A percentile compares a stretch with the other conserved stretches of the same genome.
These are phyloP conservation scores for Heterodera schachtii DNA, from an alignment of 1,140 invertebrate species.

Conservation along the genomic window DNA sequence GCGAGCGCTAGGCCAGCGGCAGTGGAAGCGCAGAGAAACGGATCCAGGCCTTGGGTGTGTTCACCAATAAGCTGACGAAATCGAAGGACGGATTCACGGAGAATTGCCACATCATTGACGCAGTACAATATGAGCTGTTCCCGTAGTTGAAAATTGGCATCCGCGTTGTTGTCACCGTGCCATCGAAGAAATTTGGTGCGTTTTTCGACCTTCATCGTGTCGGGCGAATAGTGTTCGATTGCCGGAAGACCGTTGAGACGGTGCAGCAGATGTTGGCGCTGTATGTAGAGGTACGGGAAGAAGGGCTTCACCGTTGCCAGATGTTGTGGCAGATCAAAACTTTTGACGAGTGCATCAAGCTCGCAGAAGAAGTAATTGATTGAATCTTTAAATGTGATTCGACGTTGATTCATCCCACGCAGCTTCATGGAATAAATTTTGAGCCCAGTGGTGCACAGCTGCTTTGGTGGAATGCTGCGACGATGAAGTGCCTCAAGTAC, in stretches of 20 bases:
- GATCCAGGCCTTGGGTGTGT: not conserved
- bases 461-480: not conserved
- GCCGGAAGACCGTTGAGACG: not conserved
- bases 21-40: not conserved
- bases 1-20: slow-evolving; percentile 4
- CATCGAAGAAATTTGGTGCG: slow-evolving; percentile 1
- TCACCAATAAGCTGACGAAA: slow-evolving; percentile 10
- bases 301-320: not conserved
- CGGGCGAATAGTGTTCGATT: not conserved
- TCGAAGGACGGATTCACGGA: not conserved
- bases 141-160: not conserved
- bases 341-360: slow-evolving; percentile 13
- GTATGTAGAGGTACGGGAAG: slow-evolving; percentile 25
- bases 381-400: slow-evolving; percentile 8
- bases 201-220: not conserved
- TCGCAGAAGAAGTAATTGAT: slow-evolving; percentile 25
- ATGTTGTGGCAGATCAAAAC: not conserved
- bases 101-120: slow-evolving; percentile 18
- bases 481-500: slow-evolving; percentile 6
- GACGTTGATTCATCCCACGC: not conserved
- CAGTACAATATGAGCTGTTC: not conserved
- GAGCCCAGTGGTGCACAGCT: slow-evolving; percentile 11
- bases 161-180: not conserved
- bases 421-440: slow-evolving; percentile 23
- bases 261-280: not conserved